Percentiles rank a stretch among this genome's conserved stretches.
Conservation (phyloP, 2,113 vertebrate genomes). For the Cephalopholis sonnerati region DNA sequence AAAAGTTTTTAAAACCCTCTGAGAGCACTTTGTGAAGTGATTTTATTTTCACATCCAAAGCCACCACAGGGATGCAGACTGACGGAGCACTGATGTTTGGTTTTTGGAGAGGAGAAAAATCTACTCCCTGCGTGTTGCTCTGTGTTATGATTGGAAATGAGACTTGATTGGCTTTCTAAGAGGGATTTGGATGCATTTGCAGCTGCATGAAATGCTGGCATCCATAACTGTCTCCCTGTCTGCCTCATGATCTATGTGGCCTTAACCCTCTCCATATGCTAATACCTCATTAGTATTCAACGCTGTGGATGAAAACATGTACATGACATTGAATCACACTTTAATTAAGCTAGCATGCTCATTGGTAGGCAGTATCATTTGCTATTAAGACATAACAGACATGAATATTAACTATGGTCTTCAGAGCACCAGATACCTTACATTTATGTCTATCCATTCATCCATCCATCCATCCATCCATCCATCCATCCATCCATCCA, state of each 20-base stretch:
- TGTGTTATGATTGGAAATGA: conserved; percentile 28
- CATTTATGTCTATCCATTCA: conserved; percentile 2
- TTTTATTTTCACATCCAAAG: conserved; percentile 46
- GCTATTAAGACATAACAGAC: conserved; percentile 41
- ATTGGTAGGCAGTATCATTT: conserved; percentile 57
- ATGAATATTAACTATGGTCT: neutral
- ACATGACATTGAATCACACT: conserved; percentile 67
- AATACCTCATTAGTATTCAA: conserved; percentile 65
- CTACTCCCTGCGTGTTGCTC: conserved; percentile 6
- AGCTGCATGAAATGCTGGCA: conserved; percentile 31
- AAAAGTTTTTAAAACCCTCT: conserved; percentile 39
- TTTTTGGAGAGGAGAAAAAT: conserved; percentile 35
- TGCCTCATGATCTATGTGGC: conserved; percentile 44
- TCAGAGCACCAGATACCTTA: conserved; percentile 23
- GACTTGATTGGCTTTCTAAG: conserved; percentile 31
- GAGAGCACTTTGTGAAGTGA: conserved; percentile 32
- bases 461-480: conserved; percentile 24
- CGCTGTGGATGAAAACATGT: conserved; percentile 49
- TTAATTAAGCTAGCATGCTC: conserved; percentile 61
- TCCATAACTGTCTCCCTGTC: conserved; percentile 35
- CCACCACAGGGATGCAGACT: conserved; percentile 14
- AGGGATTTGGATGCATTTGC: conserved; percentile 34
- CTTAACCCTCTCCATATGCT: conserved; percentile 57
- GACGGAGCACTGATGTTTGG: conserved; percentile 21
- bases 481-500: conserved; percentile 28